Evolutionary conservation across 1,140 invertebrate species (phyloP).

Genomic region (Nilaparvata lugens): DNA sequence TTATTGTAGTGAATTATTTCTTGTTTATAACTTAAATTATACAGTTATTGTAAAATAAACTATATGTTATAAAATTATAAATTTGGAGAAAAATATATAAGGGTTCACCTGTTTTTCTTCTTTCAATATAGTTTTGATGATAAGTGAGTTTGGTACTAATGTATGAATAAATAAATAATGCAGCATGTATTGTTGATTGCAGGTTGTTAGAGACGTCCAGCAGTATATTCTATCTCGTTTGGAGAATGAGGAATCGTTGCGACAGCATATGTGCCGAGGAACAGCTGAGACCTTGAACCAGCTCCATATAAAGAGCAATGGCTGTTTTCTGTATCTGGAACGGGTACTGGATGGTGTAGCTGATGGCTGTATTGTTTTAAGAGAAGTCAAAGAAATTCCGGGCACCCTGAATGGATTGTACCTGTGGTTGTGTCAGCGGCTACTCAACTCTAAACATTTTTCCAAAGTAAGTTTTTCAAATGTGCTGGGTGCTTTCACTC

Average conservation of each 20-base stretch:
- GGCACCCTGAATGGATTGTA: constrained; percentile 92
- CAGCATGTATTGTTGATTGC: not conserved
- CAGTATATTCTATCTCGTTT: constrained; percentile 87
- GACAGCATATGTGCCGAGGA: constrained; percentile 70
- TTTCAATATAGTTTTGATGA: too few relatives aligned
- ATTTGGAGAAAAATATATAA: too few relatives aligned
- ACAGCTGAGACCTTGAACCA: constrained; percentile 93
- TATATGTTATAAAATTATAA: too few relatives aligned
- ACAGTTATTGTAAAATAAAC: too few relatives aligned
- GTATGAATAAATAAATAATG: too few relatives aligned
- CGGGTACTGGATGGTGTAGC: constrained; percentile 87
- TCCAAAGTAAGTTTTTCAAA: constrained; percentile 43
- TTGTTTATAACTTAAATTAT: too few relatives aligned
- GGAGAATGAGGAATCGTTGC: constrained; percentile 69
- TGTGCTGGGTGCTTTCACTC: too few relatives aligned
- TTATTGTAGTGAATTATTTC: too few relatives aligned
- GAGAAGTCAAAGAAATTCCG: constrained; percentile 81
- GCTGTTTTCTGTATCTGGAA: constrained; percentile 89
- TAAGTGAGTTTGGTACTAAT: too few relatives aligned
- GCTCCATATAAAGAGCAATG: constrained; percentile 92
- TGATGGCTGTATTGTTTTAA: constrained; percentile 82
- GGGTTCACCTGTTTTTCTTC: too few relatives aligned
- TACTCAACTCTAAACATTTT: constrained; percentile 83
- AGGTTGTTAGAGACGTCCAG: constrained; percentile 81
- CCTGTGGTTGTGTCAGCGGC: constrained; percentile 85